Evolutionary conservation across 2,113 vertebrate species (phyloP), one percentile per base, ranked within the genome.

Genomic region (Lycaon pictus): DNA sequence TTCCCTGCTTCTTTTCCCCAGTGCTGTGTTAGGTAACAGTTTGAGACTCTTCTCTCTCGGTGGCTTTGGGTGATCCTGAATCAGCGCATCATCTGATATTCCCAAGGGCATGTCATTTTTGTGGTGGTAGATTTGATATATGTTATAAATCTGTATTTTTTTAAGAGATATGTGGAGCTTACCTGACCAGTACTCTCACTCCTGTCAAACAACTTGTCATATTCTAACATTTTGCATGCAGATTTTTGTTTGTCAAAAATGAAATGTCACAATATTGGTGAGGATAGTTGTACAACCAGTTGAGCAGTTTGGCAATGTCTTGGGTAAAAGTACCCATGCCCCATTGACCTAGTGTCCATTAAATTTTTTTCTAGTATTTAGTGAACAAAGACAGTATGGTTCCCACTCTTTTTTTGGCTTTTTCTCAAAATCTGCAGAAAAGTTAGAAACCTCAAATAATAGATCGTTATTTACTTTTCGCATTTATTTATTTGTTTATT

Each of bases 161-260:
- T n/a, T 88, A 43, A 82, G 27, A 67, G 72, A 9, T 25, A 53
- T 43, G 3, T 71, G 80, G 35, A 79, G 85, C 48, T 29, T 19
- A 23, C 76, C 6, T n/a, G 81, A 81, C 29, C 63, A 56, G 35
- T 62, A 43, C 32, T 22, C 11, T 0, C 29, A 56, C 29, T 87
- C 17, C 74, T 3, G 11, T 13, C 51, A 56, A 90, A 81, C 37
- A 88, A 0, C 19, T 32, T 56, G 53, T 88, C 35, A 16, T 35
- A 32, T 88, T 77, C 37, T 79, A 87, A 58, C 67, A 11, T 71
- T 93, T 96, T 60, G 17, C 27, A 51, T 88, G 63, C 71, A 89
- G 56, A 63, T 83, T 90, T 95, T 56, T 88, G 65, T 69, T 92
- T 35, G 67, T 86, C 83, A 94, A 69, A 93, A 93, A 74, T 63